Evolutionary conservation across 2,888 invertebrate species (phyloP).

Genomic region (Tricholauxania praeusta): DNA sequence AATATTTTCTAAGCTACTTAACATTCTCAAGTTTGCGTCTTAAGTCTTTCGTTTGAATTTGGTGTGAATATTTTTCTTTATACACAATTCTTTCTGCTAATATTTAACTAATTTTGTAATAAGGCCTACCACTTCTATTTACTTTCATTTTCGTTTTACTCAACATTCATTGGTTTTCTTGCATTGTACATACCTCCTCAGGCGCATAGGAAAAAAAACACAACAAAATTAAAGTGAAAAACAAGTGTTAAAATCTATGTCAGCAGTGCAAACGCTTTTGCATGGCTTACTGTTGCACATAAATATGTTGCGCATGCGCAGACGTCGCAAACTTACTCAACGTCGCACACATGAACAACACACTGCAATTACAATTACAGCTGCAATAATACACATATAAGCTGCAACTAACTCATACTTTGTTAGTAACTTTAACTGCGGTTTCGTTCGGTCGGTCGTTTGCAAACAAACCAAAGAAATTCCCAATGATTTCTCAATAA

Average conservation of each 20-base stretch:
- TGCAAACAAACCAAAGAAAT: constrained; percentile 12
- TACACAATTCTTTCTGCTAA: too few relatives aligned
- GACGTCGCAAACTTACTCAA: too few relatives aligned
- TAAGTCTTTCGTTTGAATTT: constrained; percentile 47
- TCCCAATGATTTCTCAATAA: constrained; percentile 28
- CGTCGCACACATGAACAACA: too few relatives aligned
- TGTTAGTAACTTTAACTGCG: too few relatives aligned
- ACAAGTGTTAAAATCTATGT: constrained; percentile 28
- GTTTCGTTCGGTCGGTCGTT: neutral
- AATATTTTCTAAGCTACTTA: too few relatives aligned
- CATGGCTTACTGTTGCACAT: neutral
- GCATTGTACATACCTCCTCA: neutral
- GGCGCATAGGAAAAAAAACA: neutral
- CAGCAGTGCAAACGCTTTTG: constrained; percentile 15
- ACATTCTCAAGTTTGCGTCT: constrained; percentile 47
- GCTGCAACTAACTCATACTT: too few relatives aligned
- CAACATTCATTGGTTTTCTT: constrained; percentile 24
- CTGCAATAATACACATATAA: too few relatives aligned
- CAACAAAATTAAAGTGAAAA: neutral
- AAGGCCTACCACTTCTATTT: neutral
- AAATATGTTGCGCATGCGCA: too few relatives aligned
- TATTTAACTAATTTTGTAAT: too few relatives aligned
- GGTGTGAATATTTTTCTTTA: neutral
- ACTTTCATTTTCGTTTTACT: constrained; percentile 12
- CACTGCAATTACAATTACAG: too few relatives aligned